Percentiles rank a stretch among this genome's conserved stretches.
Conservation (phyloP, 2,797 vertebrate species). For the Aphelocoma californica region DNA sequence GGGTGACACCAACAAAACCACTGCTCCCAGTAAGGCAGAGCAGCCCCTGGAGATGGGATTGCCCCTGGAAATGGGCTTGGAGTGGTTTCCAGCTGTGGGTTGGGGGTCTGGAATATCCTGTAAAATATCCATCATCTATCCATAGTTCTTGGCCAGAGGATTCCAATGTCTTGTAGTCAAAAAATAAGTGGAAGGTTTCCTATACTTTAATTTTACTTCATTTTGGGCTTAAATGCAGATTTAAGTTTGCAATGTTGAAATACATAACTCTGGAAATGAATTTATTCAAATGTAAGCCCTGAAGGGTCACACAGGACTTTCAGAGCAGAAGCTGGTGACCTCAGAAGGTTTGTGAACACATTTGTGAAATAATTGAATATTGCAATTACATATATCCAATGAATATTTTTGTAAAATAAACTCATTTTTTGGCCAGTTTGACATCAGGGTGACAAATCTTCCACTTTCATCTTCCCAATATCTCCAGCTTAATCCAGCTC, state of each 20-base stretch:
- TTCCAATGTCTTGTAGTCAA: not conserved
- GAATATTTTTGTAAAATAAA: not conserved
- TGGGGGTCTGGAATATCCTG: not conserved
- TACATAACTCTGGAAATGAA: not conserved
- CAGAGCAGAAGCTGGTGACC: not conserved
- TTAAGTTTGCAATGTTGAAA: not conserved
- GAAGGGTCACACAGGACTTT: not conserved
- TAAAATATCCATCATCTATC: not conserved
- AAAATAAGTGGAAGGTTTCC: not conserved
- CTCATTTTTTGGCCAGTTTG: not conserved
- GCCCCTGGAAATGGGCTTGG: not conserved
- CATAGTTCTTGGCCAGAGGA: not conserved
- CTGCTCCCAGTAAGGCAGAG: not conserved
- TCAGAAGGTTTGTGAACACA: not conserved
- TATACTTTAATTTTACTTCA: not conserved
- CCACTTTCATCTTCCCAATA: not conserved
- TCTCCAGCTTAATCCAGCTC: not conserved
- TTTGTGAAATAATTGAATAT: not conserved
- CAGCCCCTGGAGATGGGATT: not conserved
- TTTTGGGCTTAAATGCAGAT: not conserved
- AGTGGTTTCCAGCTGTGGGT: not conserved
- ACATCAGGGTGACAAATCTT: not conserved
- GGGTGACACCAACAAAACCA: too few relatives aligned
- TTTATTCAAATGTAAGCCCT: not conserved
- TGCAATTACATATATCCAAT: not conserved